These are phyloP conservation scores for Philopotamus ludificatus DNA, from an alignment of 1,140 invertebrate genomes.

Conservation along the genomic window DNA sequence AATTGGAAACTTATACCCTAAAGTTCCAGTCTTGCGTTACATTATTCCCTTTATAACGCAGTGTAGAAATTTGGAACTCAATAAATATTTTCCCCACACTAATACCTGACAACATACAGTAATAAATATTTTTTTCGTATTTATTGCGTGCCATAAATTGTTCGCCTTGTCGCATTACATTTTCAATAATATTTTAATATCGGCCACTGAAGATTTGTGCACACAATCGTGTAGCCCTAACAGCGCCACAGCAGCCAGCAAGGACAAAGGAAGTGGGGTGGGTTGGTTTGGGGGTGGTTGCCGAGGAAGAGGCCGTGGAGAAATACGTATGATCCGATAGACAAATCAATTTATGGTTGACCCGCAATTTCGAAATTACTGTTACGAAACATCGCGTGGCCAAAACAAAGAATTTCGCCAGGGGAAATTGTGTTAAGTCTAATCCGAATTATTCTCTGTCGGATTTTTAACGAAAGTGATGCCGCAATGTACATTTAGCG, in stretches of 20 bases:
- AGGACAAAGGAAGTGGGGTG: background rate
- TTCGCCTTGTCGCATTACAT: slow-evolving; percentile 18
- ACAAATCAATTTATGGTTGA: slow-evolving; percentile 18
- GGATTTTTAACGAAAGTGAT: too few species aligned
- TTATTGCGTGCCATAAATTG: slow-evolving; percentile 13
- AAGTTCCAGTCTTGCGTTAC: too few species aligned
- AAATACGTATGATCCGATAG: slow-evolving; percentile 18
- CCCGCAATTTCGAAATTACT: background rate
- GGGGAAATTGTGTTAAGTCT: background rate
- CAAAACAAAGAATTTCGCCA: background rate
- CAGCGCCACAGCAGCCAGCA: background rate
- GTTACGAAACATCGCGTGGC: background rate
- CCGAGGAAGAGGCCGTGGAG: background rate
- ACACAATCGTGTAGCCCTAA: slow-evolving; percentile 10
- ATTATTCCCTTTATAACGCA: too few species aligned
- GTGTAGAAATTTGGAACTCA: too few species aligned
- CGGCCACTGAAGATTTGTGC: slow-evolving; percentile 28
- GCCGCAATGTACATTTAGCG: too few species aligned
- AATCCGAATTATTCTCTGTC: too few species aligned
- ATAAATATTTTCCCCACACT: too few species aligned
- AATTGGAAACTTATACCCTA: too few species aligned
- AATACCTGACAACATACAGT: too few species aligned
- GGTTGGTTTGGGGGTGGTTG: background rate
- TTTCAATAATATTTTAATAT: slow-evolving; percentile 31
- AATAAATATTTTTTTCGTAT: too few species aligned